A percentile compares a stretch with the other conserved stretches of the same genome.
These are phyloP conservation scores for Phaethon lepturus DNA, from an alignment of 2,113 vertebrate genomes.

Conservation along the genomic window DNA sequence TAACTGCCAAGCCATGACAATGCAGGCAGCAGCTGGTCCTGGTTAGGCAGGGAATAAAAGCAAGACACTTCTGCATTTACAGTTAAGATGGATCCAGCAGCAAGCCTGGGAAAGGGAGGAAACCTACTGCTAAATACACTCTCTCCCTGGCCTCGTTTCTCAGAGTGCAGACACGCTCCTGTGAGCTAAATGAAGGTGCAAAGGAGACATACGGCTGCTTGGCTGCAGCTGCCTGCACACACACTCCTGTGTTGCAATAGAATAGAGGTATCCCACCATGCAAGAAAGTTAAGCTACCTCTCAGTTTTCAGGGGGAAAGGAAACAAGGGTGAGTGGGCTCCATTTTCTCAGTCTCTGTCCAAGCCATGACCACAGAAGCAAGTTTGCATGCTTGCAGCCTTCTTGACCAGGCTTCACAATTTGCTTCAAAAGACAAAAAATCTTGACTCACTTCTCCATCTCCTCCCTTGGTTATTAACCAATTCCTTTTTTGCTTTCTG, in stretches of 20 bases:
- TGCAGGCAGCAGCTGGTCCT: not conserved
- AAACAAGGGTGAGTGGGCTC: not conserved
- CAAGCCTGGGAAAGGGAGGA: not conserved
- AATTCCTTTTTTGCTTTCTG: not conserved
- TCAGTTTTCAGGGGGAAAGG: not conserved
- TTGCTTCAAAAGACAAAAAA: not conserved
- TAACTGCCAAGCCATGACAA: not conserved
- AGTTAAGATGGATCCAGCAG: not conserved
- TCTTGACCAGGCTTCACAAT: not conserved
- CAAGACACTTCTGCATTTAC: not conserved
- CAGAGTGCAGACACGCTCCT: not conserved
- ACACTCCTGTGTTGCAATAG: rapidly evolving
- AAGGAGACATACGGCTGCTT: not conserved
- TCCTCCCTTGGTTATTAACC: not conserved
- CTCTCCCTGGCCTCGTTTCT: not conserved
- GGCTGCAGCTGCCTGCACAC: not conserved
- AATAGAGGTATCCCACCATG: not conserved
- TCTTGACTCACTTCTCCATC: not conserved
- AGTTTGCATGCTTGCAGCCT: not conserved
- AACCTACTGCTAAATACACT: not conserved
- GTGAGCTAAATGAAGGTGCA: not conserved
- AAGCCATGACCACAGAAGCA: not conserved
- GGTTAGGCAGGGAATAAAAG: not conserved
- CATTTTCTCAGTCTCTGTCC: not conserved
- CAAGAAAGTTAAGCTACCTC: not conserved